Base-by-base conservation (phyloP, 1,140 invertebrate genomes). In the Conus betulinus region DNA sequence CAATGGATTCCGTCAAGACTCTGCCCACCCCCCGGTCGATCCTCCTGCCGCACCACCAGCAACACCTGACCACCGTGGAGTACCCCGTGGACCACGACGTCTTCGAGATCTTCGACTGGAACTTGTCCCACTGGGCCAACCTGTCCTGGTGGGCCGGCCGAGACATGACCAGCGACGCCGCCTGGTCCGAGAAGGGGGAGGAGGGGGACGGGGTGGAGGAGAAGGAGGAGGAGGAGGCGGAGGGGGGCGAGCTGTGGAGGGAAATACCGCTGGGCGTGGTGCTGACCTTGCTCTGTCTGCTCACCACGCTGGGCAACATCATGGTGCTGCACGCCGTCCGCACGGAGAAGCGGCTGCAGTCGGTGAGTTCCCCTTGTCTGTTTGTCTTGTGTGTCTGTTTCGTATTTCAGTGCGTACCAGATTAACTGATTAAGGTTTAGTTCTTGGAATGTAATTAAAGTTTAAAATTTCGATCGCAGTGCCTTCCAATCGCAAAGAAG, bases 291-390 rank as follows among this genome's bases (percentile, higher is more conserved):
- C 89, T 94, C 20, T 94, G 93, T 88, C 87, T 94, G 0, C 82
- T 94, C 6, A 94, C 94, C 20, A 90, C 93, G 51, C 88, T 93
- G 52, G 94, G 94, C 8, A 94, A 94, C 83, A 93, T 93, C 13
- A 91, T 94, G 91, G 94, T 94, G 3, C 89, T 94, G 39, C 92
- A 94, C 84, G 93, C 94, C n/a, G 94, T 94, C 1, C 51, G 92
- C 13, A 94, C 93, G 10, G 94, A 94, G 87, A 90, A 92, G 20
- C 87, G 93, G 52, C 88, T 94, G 17, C 94, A 94, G 87, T 92
- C 93, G 82, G 93, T 94, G 91, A 91, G 93, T 94, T 57, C 25
- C 27, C 15, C 52, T 0, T 78, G 63, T 83, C 23, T 81, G 78
- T 81, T 25, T 81, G 52, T 81, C n/a, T 81, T 55, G 52, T 25